A percentile compares a stretch with the other conserved stretches of the same genome.
Evolutionary conservation across 2,888 invertebrate species (phyloP).

Genomic region (Perizoma flavofasciatum): DNA sequence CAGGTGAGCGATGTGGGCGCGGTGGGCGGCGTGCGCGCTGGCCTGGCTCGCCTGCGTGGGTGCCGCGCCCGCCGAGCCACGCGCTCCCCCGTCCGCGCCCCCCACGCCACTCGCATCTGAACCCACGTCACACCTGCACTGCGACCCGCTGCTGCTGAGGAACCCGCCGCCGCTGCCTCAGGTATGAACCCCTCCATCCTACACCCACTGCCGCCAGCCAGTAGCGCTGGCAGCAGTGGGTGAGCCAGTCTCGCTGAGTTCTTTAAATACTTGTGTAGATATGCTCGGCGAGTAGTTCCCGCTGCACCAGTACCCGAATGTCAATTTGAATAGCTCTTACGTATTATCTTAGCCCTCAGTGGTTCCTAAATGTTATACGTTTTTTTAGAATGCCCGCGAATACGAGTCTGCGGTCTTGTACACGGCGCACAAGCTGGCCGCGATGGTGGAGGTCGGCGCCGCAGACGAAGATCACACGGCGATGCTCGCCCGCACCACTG

Average conservation of each 20-base stretch:
- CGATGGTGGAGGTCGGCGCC: constrained; percentile 71
- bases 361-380: too few relatives aligned
- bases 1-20: constrained; percentile 77
- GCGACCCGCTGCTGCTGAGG: constrained; percentile 62
- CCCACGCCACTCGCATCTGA: constrained; percentile 26
- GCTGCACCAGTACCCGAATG: too few relatives aligned
- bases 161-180: constrained; percentile 63
- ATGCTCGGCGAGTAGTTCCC: too few relatives aligned
- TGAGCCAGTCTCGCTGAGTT: too few relatives aligned
- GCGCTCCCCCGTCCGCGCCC: constrained; percentile 48
- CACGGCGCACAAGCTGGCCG: constrained; percentile 75
- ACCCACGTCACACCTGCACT: constrained; percentile 47
- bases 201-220: background rate
- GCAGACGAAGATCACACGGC: constrained; percentile 71
- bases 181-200: constrained; percentile 39
- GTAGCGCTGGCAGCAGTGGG: too few relatives aligned
- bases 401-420: constrained; percentile 74
- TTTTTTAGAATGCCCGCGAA: constrained; percentile 67
- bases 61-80: constrained; percentile 66
- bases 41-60: constrained; percentile 74
- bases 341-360: too few relatives aligned
- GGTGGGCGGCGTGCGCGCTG: constrained; percentile 73
- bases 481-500: constrained; percentile 72
- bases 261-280: too few relatives aligned
- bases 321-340: too few relatives aligned